A percentile compares a stretch with the other conserved stretches of the same genome.
These are phyloP conservation scores for Echeneis naucrates DNA, from an alignment of 2,797 vertebrate genomes.

Conservation along the genomic window DNA sequence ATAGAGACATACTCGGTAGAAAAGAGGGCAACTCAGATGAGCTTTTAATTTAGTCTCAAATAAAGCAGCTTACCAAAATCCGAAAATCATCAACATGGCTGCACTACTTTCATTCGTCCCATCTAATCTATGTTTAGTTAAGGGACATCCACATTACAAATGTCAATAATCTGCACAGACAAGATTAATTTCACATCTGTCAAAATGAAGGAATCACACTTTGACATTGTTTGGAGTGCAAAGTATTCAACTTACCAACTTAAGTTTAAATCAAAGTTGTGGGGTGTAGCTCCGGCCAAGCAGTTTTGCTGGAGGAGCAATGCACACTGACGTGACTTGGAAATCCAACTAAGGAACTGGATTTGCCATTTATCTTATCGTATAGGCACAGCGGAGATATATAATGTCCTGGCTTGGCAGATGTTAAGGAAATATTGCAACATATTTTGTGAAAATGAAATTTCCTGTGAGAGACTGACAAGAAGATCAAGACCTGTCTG, in stretches of 20 bases:
- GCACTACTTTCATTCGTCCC: conserved; percentile 49
- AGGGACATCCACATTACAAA: conserved; percentile 54
- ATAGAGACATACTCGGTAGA: conserved; percentile 15
- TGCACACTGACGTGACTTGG: not conserved
- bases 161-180: conserved; percentile 61
- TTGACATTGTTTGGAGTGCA: conserved; percentile 51
- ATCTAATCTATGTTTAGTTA: conserved; percentile 69
- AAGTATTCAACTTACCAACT: conserved; percentile 33
- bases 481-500: too few relatives aligned
- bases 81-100: conserved; percentile 56
- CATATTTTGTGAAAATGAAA: not conserved
- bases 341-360: not conserved
- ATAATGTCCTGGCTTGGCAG: not conserved
- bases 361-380: not conserved
- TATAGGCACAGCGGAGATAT: not conserved
- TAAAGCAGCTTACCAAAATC: conserved; percentile 79
- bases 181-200: conserved; percentile 73
- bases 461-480: not conserved
- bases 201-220: conserved; percentile 34
- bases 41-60: conserved; percentile 64
- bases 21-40: conserved; percentile 60
- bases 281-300: conserved; percentile 1
- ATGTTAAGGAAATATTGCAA: not conserved
- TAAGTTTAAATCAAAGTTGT: conserved; percentile 26
- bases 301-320: not conserved